Conservation (phyloP, 2,113 vertebrate genomes). For the Hemichromis elongatus region DNA sequence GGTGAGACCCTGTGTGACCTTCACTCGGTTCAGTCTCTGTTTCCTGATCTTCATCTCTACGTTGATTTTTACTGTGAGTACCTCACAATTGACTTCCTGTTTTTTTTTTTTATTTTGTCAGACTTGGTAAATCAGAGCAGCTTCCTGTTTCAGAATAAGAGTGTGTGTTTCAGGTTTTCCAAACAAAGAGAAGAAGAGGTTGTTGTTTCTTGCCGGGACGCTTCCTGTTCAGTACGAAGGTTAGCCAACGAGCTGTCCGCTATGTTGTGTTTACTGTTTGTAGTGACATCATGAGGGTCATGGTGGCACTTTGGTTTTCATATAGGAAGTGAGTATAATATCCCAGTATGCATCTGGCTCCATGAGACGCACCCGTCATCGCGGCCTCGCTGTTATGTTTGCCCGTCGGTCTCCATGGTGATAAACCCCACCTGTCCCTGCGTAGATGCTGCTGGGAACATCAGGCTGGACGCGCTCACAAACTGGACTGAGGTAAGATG, state of each 20-base stretch:
- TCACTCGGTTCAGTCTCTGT: conserved; percentile 31
- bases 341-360: conserved; percentile 75
- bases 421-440: conserved; percentile 66
- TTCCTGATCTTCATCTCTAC: conserved; percentile 62
- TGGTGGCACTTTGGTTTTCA: not conserved
- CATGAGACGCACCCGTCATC: conserved; percentile 69
- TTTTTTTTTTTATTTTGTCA: not conserved
- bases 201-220: conserved; percentile 67
- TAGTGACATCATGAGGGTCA: not conserved
- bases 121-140: not conserved
- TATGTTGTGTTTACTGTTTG: not conserved
- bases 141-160: not conserved
- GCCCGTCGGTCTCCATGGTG: conserved; percentile 62
- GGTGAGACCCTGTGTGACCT: conserved; percentile 54
- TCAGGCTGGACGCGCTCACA: conserved; percentile 49
- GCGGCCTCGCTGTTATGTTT: conserved; percentile 68
- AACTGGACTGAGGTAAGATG: conserved; percentile 67
- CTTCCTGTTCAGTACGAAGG: conserved; percentile 69
- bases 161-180: conserved; percentile 52
- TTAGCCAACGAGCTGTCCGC: not conserved
- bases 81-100: not conserved
- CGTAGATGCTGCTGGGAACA: conserved; percentile 55
- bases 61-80: conserved; percentile 72
- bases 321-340: conserved; percentile 66
- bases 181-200: conserved; percentile 65